Evolutionary conservation across 2,797 vertebrate genomes (phyloP), one percentile per base, ranked within the genome.

Genomic region (Craterocephalus amniculus): DNA sequence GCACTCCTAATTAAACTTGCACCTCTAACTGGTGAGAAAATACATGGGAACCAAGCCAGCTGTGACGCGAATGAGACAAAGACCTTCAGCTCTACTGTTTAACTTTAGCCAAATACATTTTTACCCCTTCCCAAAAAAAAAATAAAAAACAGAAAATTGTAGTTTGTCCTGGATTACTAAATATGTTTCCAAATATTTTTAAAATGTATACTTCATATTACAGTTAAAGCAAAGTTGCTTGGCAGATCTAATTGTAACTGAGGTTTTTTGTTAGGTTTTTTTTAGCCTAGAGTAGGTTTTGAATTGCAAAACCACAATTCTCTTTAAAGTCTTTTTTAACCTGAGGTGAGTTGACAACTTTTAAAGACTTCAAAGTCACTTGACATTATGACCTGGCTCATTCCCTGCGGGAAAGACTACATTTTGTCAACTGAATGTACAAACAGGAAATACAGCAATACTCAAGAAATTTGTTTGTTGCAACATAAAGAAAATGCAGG

Each of bases 31-130:
- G 34, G 32, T 12, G 22, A 35, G 20, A 22, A 14, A 27, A 35
- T 48, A 20, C 57, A 78, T 83, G 83, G 48, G 79, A 87, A 55
- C 49, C 56, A 7, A 6, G 57, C 57, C 83, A 87, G 67, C 73
- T 84, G 74, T 49, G 62, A 62, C 43, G 20, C 59, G 29, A 31
- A 20, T 12, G 29, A 31, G 29, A 31, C 35, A 40, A 67, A 27
- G 52, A 63, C 29, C 2, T 22, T 24, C 1, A 13, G 22, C 31
- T 57, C 36, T 55, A 24, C 45, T 64, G 56, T 27, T 31, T 12
- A 70, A 45, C 4, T 38, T 31, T 34, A 26, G 54, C 66, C 26
- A 76, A 60, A 24, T 13, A 52, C 13, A 16, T 10, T 34, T 34
- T 8, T 34, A 34, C 9, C 32, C 32, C n/a, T n/a, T n/a, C n/a